Evolutionary conservation across 2,797 vertebrate species (phyloP).

Genomic region (Crotalus adamanteus): DNA sequence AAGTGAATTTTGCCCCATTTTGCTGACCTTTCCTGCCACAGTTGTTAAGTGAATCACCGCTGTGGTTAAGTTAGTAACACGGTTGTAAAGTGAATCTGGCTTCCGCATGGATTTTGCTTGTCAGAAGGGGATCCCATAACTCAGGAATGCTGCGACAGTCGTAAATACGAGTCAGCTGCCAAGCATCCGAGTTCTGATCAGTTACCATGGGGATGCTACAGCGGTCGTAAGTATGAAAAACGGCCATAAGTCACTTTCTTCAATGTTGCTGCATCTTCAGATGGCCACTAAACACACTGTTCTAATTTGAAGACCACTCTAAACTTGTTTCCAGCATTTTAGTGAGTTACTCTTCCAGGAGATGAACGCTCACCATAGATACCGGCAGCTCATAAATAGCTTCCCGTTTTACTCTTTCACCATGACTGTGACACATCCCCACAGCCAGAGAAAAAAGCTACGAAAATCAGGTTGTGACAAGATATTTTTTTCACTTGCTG

Average conservation of each 20-base stretch:
- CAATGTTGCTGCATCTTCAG: not conserved
- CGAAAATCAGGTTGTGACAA: not conserved
- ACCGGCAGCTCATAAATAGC: not conserved
- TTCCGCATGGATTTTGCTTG: too few species aligned
- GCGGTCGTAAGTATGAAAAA: not conserved
- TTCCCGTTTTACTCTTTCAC: not conserved
- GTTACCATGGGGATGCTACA: not conserved
- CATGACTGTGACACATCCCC: not conserved
- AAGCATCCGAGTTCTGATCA: not conserved
- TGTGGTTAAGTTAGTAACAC: not conserved
- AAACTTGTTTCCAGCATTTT: not conserved
- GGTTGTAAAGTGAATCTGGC: not conserved
- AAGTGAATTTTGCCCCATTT: not conserved
- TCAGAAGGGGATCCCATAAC: not conserved
- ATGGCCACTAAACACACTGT: not conserved
- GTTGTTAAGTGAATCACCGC: not conserved
- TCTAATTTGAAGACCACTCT: not conserved
- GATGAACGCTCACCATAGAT: not conserved
- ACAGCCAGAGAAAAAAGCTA: not conserved
- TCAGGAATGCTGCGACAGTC: not conserved
- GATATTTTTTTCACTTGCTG: not conserved
- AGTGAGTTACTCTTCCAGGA: not conserved
- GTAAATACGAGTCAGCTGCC: not conserved
- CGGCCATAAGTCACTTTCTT: not conserved
- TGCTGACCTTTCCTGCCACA: not conserved